Evolutionary conservation across 1,140 invertebrate genomes (phyloP).

Genomic region (Lutraria rhynchaena): DNA sequence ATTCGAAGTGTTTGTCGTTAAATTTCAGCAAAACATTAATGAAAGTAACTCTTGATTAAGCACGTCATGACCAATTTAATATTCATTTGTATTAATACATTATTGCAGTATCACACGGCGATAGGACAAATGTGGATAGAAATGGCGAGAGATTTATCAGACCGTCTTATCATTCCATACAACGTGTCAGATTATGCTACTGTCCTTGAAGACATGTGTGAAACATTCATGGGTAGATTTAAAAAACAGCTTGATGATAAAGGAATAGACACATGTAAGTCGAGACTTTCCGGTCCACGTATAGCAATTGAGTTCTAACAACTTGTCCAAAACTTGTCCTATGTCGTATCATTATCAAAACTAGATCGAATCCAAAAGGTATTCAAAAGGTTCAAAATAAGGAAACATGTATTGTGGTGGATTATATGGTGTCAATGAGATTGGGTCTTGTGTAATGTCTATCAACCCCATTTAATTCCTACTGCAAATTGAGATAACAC

Average conservation of each 20-base stretch:
- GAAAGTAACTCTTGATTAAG: not conserved
- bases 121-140: conserved; percentile 79
- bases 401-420: too few species aligned
- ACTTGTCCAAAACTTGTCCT: too few species aligned
- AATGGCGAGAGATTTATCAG: conserved; percentile 78
- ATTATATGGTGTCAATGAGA: too few species aligned
- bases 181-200: conserved; percentile 72
- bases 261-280: conserved; percentile 38
- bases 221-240: conserved; percentile 15
- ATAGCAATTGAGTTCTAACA: too few species aligned
- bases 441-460: too few species aligned
- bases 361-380: too few species aligned
- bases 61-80: not conserved
- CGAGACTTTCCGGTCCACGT: too few species aligned
- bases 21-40: not conserved
- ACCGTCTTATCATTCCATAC: conserved; percentile 81
- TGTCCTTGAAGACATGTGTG: conserved; percentile 49
- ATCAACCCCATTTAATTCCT: too few species aligned
- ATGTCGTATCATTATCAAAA: too few species aligned
- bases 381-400: too few species aligned
- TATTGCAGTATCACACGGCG: conserved; percentile 75
- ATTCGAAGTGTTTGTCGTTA: too few species aligned
- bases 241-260: conserved; percentile 6
- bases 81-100: not conserved
- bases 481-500: too few species aligned